Percentiles rank a stretch among this genome's conserved stretches.
These are phyloP conservation scores for Onychomys arenicola DNA, from an alignment of 2,797 vertebrate genomes.

Conservation along the genomic window DNA sequence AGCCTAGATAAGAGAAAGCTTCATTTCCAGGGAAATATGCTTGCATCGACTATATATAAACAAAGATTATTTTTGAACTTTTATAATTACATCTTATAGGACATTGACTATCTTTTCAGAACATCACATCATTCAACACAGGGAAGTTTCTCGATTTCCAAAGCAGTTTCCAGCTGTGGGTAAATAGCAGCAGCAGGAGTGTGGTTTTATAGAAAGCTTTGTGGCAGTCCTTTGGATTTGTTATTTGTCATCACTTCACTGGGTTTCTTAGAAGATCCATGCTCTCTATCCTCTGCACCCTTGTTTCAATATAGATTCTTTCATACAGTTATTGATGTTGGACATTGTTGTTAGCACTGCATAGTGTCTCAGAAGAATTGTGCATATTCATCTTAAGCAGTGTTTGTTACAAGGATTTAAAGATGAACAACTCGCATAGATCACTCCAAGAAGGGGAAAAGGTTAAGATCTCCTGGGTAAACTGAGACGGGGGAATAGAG, in stretches of 20 bases:
- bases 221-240: neutral
- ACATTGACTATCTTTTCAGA: slow-evolving; percentile 25
- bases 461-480: no score
- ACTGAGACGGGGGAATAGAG: no score
- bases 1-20: slow-evolving; percentile 25
- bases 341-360: neutral
- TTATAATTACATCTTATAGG: neutral
- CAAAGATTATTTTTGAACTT: slow-evolving; percentile 20
- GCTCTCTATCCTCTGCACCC: neutral
- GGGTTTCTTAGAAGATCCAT: neutral
- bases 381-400: neutral
- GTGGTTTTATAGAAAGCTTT: neutral
- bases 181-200: neutral
- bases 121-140: neutral
- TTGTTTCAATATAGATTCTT: neutral
- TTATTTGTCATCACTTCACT: neutral
- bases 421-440: neutral
- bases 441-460: no score
- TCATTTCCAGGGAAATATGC: slow-evolving; percentile 29
- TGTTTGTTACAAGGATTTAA: neutral
- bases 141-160: neutral
- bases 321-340: neutral
- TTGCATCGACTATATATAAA: neutral
- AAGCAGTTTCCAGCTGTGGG: neutral
- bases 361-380: neutral